Percentiles rank a stretch among this genome's conserved stretches.
Evolutionary conservation across 2,113 vertebrate genomes (phyloP).

Genomic region (Astatoreochromis straeleni): DNA sequence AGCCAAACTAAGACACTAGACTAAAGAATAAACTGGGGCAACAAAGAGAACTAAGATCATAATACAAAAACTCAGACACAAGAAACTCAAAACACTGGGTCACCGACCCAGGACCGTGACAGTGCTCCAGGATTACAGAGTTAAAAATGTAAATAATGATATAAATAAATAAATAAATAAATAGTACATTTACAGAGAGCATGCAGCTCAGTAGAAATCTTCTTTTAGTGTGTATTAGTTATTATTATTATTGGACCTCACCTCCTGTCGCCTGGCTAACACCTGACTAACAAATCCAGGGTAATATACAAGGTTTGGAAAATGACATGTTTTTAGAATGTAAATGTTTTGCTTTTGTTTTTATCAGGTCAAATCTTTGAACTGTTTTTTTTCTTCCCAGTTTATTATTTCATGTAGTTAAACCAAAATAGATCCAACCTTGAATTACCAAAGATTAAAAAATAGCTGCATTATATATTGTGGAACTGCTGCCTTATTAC

Average conservation of each 20-base stretch:
- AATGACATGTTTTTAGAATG: not conserved
- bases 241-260: not conserved
- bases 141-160: not conserved
- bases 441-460: not conserved
- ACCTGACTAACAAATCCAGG: not conserved
- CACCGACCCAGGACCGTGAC: not conserved
- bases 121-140: not conserved
- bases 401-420: not conserved
- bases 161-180: not conserved
- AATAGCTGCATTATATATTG: not conserved
- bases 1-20: not conserved
- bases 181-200: not conserved
- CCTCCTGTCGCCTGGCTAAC: not conserved
- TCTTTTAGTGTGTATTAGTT: not conserved
- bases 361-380: not conserved
- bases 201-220: not conserved
- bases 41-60: not conserved
- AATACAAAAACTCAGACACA: not conserved
- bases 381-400: not conserved
- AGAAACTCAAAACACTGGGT: not conserved
- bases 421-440: not conserved
- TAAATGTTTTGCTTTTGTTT: not conserved
- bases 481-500: not conserved
- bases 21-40: too few relatives aligned
- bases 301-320: not conserved